These are phyloP conservation scores for Leptogaster cylindrica DNA, from an alignment of 2,888 invertebrate species.

Conservation along the genomic window DNA sequence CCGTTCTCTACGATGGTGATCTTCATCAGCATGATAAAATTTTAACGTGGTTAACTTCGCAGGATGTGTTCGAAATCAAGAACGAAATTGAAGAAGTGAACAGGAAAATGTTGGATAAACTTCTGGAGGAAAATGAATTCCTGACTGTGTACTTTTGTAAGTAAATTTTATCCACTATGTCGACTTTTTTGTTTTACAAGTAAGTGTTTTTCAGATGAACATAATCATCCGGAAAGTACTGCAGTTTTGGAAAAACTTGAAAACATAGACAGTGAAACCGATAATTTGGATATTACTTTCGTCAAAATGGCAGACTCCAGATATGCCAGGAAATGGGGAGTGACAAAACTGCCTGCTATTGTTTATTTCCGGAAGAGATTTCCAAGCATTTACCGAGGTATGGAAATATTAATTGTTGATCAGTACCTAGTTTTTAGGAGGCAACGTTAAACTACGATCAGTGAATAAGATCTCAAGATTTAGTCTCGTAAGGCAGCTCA, in stretches of 20 bases:
- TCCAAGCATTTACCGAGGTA: constrained; percentile 91
- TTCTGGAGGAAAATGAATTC: constrained; percentile 93
- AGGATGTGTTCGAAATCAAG: constrained; percentile 93
- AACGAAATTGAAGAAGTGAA: constrained; percentile 98
- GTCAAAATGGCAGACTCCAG: constrained; percentile 92
- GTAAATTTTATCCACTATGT: constrained; percentile 57
- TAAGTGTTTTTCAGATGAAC: constrained; percentile 69
- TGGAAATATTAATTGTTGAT: no score
- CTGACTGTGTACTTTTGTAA: constrained; percentile 95
- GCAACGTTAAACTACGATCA: no score
- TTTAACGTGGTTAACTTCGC: constrained; percentile 88
- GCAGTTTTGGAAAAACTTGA: constrained; percentile 86
- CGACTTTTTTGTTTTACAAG: not conserved
- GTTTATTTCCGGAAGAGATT: constrained; percentile 91
- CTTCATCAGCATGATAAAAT: constrained; percentile 85
- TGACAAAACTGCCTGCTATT: constrained; percentile 86
- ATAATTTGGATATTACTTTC: constrained; percentile 91
- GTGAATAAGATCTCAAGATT: no score
- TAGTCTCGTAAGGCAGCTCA: no score
- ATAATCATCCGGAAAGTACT: constrained; percentile 78
- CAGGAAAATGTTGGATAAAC: constrained; percentile 93
- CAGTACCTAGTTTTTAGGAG: no score
- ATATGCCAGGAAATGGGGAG: constrained; percentile 93
- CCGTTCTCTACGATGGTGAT: constrained; percentile 89
- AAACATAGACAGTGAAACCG: constrained; percentile 93